phyloP scores from a whole-genome alignment of 2,888 invertebrate species.

The Deilephila porcellus region DNA sequence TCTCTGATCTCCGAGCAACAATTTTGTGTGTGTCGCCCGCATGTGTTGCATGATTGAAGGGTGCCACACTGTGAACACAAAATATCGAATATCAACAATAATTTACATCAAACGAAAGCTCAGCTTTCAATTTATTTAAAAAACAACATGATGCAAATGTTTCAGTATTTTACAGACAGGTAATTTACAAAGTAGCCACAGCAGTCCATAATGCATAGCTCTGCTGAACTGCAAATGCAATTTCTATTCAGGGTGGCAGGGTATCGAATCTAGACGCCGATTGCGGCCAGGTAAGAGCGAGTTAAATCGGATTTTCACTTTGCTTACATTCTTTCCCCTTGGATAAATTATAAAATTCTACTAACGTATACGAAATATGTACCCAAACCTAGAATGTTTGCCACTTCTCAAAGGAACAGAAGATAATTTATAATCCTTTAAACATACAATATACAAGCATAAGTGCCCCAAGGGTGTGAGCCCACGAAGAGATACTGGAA shows the following conservation, averaged over 20 bases:
- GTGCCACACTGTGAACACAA: slow-evolving; percentile 55
- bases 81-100: slow-evolving; percentile 55
- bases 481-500: slow-evolving; percentile 52
- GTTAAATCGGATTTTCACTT: slow-evolving; percentile 75
- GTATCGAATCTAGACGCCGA: slow-evolving; percentile 76
- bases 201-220: slow-evolving; percentile 68
- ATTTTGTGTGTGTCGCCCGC: slow-evolving; percentile 71
- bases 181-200: slow-evolving; percentile 66
- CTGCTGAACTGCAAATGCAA: slow-evolving; percentile 75
- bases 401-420: neutral
- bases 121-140: neutral
- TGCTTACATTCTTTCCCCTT: slow-evolving; percentile 43
- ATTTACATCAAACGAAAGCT: slow-evolving; percentile 44
- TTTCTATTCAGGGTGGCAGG: slow-evolving; percentile 70
- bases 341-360: slow-evolving; percentile 41
- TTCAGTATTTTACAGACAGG: slow-evolving; percentile 34
- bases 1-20: slow-evolving; percentile 66
- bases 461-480: slow-evolving; percentile 2
- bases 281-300: slow-evolving; percentile 74
- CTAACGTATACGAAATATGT: slow-evolving; percentile 26
- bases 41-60: slow-evolving; percentile 74
- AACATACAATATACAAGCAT: neutral
- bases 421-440: neutral
- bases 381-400: slow-evolving; percentile 26
- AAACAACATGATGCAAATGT: neutral